Percentiles rank a stretch among this genome's conserved stretches.
phyloP scores from a whole-genome alignment of 2,888 invertebrate genomes.

The Euproctis similis region DNA sequence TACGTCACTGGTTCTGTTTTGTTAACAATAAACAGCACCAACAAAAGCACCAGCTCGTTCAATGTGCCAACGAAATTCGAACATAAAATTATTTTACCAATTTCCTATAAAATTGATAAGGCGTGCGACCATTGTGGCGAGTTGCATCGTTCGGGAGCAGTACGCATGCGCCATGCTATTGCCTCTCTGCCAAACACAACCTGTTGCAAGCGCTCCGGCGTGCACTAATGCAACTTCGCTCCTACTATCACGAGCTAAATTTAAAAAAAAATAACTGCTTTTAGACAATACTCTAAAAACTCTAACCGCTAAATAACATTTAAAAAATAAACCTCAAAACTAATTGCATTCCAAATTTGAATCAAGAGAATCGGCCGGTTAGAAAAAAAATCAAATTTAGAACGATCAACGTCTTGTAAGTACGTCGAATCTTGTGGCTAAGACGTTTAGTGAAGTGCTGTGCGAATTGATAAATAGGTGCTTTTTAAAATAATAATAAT shows the following conservation, averaged over 20 bases:
- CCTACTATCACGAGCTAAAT: constrained; percentile 47
- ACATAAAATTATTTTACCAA: no score
- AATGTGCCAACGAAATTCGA: no score
- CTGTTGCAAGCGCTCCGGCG: constrained; percentile 70
- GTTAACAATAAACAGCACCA: no score
- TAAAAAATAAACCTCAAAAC: constrained; percentile 14
- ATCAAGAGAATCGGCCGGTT: constrained; percentile 20
- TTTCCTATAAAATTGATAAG: constrained; percentile 10
- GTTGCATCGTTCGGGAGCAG: constrained; percentile 38
- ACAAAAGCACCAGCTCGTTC: no score
- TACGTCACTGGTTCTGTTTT: no score
- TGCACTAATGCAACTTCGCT: constrained; percentile 67
- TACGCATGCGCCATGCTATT: constrained; percentile 50
- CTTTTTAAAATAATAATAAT: constrained; percentile 33
- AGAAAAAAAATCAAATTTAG: constrained; percentile 21
- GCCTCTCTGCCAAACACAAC: constrained; percentile 64
- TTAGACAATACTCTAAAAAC: no score
- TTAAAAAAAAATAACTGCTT: no score
- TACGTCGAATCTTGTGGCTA: constrained; percentile 50
- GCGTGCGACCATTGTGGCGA: constrained; percentile 48
- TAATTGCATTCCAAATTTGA: constrained; percentile 6
- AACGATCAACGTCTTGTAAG: constrained; percentile 40
- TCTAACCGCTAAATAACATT: constrained; percentile 13
- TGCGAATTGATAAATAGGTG: constrained; percentile 47
- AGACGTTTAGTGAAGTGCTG: constrained; percentile 54